These are phyloP conservation scores for Mythimna pallens DNA, from an alignment of 2,888 invertebrate genomes.

Conservation along the genomic window DNA sequence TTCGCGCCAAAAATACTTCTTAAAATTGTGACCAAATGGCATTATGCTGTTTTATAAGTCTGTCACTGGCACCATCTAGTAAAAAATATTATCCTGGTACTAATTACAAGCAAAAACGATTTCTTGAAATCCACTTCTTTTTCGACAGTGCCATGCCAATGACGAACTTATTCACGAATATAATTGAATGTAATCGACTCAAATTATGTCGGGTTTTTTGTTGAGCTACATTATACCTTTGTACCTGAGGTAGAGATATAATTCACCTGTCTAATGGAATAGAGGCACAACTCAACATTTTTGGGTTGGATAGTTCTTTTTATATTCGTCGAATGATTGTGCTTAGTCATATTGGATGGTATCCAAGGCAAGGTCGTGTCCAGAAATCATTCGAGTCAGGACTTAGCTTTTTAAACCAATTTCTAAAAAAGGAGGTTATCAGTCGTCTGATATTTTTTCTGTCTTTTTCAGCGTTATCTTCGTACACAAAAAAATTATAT, in stretches of 20 bases:
- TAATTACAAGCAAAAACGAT: conserved; percentile 27
- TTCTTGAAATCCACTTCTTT: conserved; percentile 33
- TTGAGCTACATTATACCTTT: conserved; percentile 39
- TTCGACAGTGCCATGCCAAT: conserved; percentile 26
- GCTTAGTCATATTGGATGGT: conserved; percentile 24
- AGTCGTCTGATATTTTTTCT: no score
- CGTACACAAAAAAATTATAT: no score
- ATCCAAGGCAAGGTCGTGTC: neutral
- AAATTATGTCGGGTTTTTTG: conserved; percentile 52
- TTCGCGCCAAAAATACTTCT: no score
- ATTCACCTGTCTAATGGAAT: conserved; percentile 31
- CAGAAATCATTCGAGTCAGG: neutral
- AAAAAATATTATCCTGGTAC: conserved; percentile 2
- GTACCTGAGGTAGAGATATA: conserved; percentile 37
- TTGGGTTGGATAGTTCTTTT: conserved; percentile 14
- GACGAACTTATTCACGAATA: conserved; percentile 41
- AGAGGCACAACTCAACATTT: conserved; percentile 27
- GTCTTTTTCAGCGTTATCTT: no score
- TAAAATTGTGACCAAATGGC: no score
- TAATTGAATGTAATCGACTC: conserved; percentile 52
- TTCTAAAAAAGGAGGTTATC: no score
- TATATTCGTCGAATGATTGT: conserved; percentile 9
- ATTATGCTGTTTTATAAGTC: no score
- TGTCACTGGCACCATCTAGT: no score
- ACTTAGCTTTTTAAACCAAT: no score